Conservation (phyloP, 2,113 vertebrate species). For the Xenopus tropicalis region DNA sequence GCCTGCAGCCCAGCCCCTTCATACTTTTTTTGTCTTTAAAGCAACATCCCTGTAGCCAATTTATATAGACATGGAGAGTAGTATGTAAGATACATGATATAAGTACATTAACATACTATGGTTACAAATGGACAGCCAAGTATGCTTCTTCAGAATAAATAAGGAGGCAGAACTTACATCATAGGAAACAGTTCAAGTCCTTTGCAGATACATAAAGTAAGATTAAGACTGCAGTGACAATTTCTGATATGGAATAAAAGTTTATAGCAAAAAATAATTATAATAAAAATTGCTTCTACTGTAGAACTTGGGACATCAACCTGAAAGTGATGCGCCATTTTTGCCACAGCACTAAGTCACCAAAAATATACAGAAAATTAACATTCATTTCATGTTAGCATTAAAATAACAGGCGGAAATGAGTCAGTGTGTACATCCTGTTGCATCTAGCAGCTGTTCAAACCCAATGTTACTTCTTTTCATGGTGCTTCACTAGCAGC, state of each 20-base stretch:
- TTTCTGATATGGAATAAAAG: constrained; percentile 45
- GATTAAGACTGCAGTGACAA: constrained; percentile 63
- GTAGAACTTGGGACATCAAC: constrained; percentile 49
- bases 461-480: constrained; percentile 55
- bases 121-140: constrained; percentile 56
- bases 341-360: constrained; percentile 55
- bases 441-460: constrained; percentile 62
- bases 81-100: constrained; percentile 50
- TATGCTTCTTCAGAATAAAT: constrained; percentile 63
- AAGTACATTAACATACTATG: constrained; percentile 60
- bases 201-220: constrained; percentile 56
- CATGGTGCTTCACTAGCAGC: constrained; percentile 65
- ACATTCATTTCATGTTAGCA: constrained; percentile 59
- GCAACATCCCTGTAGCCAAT: neutral
- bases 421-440: constrained; percentile 56
- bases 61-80: no score
- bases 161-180: constrained; percentile 62
- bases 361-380: constrained; percentile 52
- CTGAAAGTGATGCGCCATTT: constrained; percentile 54
- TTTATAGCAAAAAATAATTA: constrained; percentile 51
- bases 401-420: constrained; percentile 56
- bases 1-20: no score
- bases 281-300: constrained; percentile 43
- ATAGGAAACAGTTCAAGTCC: constrained; percentile 56
- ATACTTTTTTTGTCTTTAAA: constrained; percentile 10